A percentile compares a stretch with the other conserved stretches of the same genome.
phyloP scores from a whole-genome alignment of 1,140 invertebrate species.

The Diabrotica virgifera region DNA sequence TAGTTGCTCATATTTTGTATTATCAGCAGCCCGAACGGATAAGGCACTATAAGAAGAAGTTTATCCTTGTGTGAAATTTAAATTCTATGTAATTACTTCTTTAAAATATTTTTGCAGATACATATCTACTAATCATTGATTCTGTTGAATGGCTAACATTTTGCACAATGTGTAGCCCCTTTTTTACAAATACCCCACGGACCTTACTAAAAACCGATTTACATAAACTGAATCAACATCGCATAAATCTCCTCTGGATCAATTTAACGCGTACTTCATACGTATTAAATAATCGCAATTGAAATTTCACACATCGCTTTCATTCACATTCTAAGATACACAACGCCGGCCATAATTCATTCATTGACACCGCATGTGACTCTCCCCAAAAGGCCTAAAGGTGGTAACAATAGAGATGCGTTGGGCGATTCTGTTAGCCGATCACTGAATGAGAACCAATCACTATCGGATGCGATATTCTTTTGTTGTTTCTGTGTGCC shows the following conservation, averaged over 20 bases:
- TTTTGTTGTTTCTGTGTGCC: constrained; percentile 28
- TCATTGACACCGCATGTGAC: constrained; percentile 17
- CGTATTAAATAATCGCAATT: constrained; percentile 21
- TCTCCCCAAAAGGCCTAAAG: constrained; percentile 8
- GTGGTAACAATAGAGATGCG: constrained; percentile 38
- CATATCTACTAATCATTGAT: too few species aligned
- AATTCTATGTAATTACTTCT: too few species aligned
- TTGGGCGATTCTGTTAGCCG: constrained; percentile 41
- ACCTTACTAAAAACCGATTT: neutral
- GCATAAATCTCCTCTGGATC: constrained; percentile 12
- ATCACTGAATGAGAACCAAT: constrained; percentile 39
- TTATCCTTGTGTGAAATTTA: too few species aligned
- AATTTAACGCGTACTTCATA: constrained; percentile 18
- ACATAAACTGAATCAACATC: constrained; percentile 4
- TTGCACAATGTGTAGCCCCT: too few species aligned
- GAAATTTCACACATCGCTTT: constrained; percentile 19
- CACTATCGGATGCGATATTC: constrained; percentile 33
- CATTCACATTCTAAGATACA: constrained; percentile 25
- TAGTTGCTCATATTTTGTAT: too few species aligned
- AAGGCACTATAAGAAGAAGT: too few species aligned
- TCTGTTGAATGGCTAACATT: too few species aligned
- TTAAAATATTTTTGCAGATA: too few species aligned
- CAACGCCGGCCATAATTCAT: constrained; percentile 6
- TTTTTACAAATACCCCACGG: too few species aligned
- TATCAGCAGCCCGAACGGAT: too few species aligned